Evolutionary conservation across 2,797 vertebrate genomes (phyloP), one percentile per base, ranked within the genome.

Genomic region (Neosilurus mollespiculum): DNA sequence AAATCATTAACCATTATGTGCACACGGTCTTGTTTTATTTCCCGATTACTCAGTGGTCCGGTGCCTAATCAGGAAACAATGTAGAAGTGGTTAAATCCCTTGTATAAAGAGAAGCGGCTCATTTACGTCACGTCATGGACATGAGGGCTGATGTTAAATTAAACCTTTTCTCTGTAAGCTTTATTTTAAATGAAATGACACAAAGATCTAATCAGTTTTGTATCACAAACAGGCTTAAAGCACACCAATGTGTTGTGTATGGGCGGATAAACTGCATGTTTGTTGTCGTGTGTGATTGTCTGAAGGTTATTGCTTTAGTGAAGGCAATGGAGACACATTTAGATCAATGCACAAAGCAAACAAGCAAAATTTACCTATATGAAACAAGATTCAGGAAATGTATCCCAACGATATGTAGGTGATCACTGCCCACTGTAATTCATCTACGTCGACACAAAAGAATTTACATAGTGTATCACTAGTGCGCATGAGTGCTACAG

Each of bases 281-380:
- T 81, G 81, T 64, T 56, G 81, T 62, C 82, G 75, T 80, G 62
- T 67, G 81, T 61, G 94, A 95, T 94, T 95, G 93, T 95, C 94
- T 92, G 91, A 86, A 92, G 93, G 93, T 94, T 95, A 95, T 95
- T 95, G 94, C 94, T 95, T 92, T 91, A 91, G 85, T 92, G 89
- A 89, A 87, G 92, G 90, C 78, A 89, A 90, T 56, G 66, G 30
- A 70, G 89, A 91, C 87, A 92, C 89, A 91, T 85, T 89, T 84
- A 92, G 89, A 92, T 89, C 88, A 87, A 89, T 89, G 54, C 30
- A 76, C 30, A 77, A 80, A 86, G 56, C n/a, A 78, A 85, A 61
- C 86, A 88, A 91, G 82, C 66, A 65, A 88, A 89, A 91, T 86
- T 87, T 86, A 43, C 43, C 79, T 43, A 66, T 76, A 81, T 81